phyloP scores from a whole-genome alignment of 2,797 vertebrate species.

The Trachops cirrhosus region DNA sequence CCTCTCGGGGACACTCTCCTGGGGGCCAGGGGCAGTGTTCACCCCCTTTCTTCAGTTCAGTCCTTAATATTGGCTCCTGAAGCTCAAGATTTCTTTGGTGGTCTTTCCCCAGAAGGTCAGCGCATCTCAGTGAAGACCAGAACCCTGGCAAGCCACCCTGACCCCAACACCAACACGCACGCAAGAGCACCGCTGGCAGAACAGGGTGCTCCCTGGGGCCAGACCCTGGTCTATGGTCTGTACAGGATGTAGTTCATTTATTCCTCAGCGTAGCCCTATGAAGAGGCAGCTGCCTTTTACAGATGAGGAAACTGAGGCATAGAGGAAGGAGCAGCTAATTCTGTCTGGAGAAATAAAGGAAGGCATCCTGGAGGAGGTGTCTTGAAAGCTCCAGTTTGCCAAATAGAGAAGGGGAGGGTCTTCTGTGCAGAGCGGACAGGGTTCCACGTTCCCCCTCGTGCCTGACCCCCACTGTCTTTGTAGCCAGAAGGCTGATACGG shows the following conservation, averaged over 20 bases:
- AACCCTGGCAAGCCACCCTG: not conserved
- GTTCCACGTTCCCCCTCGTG: not conserved
- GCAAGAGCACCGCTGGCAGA: not conserved
- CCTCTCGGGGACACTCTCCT: not conserved
- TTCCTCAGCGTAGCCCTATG: not conserved
- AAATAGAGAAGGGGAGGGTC: not conserved
- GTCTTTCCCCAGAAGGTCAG: not conserved
- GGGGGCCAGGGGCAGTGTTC: not conserved
- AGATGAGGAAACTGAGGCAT: not conserved
- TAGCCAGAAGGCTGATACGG: not conserved
- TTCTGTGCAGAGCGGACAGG: not conserved
- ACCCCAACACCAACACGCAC: no score
- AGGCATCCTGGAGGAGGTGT: not conserved
- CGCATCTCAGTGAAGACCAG: not conserved
- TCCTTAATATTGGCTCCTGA: not conserved
- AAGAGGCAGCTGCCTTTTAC: not conserved
- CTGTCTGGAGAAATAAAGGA: not conserved
- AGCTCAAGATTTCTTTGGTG: not conserved
- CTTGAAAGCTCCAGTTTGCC: not conserved
- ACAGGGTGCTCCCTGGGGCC: not conserved
- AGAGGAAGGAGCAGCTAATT: not conserved
- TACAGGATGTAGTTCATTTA: not conserved
- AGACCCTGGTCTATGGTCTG: not conserved
- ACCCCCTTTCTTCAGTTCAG: not conserved
- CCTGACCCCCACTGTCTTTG: not conserved